A percentile compares a stretch with the other conserved stretches of the same genome.
Evolutionary conservation across 2,888 invertebrate species (phyloP).

Genomic region (Sicus ferrugineus): DNA sequence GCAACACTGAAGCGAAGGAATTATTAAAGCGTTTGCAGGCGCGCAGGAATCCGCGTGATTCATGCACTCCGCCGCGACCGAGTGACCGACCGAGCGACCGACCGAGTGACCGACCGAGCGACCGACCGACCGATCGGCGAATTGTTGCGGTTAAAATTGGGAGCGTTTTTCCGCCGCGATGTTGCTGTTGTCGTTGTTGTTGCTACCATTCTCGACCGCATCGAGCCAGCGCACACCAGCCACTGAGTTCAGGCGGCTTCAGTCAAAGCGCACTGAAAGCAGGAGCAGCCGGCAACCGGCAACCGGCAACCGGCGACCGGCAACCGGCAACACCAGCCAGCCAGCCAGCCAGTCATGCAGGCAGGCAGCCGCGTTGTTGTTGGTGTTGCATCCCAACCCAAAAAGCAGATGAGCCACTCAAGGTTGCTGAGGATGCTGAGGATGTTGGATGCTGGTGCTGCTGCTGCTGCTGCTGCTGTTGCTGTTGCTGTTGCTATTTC

Average conservation of each 20-base stretch:
- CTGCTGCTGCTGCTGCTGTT: constrained; percentile 21
- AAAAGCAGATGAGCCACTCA: neutral
- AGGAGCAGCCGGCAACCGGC: neutral
- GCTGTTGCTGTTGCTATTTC: constrained; percentile 11
- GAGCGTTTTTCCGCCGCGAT: constrained; percentile 17
- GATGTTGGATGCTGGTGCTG: constrained; percentile 1
- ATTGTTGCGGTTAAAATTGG: constrained; percentile 14
- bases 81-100: too few relatives aligned
- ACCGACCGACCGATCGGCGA: constrained; percentile 11
- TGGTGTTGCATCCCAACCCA: neutral
- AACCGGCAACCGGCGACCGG: too few relatives aligned
- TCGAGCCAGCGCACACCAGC: neutral
- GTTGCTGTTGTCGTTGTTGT: constrained; percentile 12
- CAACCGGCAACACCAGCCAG: too few relatives aligned
- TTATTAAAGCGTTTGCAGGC: neutral
- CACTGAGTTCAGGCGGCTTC: neutral
- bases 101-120: too few relatives aligned
- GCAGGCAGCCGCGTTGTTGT: too few relatives aligned
- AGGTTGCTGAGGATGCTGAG: neutral
- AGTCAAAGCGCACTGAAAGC: too few relatives aligned
- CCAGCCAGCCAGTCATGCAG: too few relatives aligned
- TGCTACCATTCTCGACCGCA: neutral
- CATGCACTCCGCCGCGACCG: constrained; percentile 17
- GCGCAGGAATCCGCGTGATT: constrained; percentile 32
- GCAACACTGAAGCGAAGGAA: neutral